Conservation (phyloP, 2,113 vertebrate genomes). For the Cynocephalus volans region DNA sequence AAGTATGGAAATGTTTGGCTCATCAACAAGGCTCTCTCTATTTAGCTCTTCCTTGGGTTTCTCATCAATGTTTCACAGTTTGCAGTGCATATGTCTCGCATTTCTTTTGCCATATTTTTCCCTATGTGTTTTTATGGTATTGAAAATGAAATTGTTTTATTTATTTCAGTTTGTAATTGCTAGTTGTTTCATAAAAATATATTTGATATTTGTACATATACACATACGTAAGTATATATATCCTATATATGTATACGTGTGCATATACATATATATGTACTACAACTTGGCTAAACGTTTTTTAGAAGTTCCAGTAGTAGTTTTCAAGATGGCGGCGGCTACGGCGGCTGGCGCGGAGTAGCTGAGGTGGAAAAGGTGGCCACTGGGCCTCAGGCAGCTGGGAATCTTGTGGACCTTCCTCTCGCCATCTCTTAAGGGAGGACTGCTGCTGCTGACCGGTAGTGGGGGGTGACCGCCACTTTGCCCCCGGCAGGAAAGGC, state of each 20-base stretch:
- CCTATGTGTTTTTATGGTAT: neutral
- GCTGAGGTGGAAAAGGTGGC: no score
- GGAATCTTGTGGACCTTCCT: no score
- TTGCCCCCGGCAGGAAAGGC: no score
- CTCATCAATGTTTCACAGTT: neutral
- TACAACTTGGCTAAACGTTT: neutral
- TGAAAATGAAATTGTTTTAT: neutral
- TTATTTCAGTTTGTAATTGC: neutral
- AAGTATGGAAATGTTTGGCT: neutral
- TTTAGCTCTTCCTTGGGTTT: neutral
- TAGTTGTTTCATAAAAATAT: neutral
- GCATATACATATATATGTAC: neutral
- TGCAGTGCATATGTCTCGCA: neutral
- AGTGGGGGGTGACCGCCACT: no score
- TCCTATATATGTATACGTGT: neutral
- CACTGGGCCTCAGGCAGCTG: no score
- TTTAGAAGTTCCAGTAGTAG: neutral
- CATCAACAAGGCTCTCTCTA: neutral
- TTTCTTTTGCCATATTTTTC: neutral
- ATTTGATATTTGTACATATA: neutral
- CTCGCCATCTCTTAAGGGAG: no score
- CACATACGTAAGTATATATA: neutral
- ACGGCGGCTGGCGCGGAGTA: no score
- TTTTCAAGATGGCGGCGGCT: no score
- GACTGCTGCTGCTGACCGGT: no score